These are phyloP conservation scores for Spatulosminthurus flaviceps DNA, from an alignment of 2,888 invertebrate genomes.

Conservation along the genomic window DNA sequence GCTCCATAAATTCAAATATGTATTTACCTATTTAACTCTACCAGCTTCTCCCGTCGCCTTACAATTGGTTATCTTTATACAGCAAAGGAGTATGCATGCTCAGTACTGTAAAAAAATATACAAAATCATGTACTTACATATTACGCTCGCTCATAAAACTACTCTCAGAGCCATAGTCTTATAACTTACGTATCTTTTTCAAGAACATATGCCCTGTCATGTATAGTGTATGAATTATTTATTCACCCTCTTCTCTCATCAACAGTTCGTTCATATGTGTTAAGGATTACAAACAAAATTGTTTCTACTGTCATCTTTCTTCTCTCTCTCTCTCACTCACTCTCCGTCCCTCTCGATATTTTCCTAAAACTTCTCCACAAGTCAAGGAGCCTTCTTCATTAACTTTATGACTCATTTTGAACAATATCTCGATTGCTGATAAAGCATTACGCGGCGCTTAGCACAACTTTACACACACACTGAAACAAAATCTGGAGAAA, in stretches of 20 bases:
- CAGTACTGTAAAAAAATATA: too few species aligned
- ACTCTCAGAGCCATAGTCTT: background rate
- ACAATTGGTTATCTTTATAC: background rate
- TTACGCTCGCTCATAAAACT: background rate
- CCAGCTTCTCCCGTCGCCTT: background rate
- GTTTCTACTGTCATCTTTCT: background rate
- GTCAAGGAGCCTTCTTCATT: conserved; percentile 26
- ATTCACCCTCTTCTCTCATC: conserved; percentile 26
- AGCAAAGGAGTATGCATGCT: too few species aligned
- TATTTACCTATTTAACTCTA: background rate
- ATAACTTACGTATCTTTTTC: background rate
- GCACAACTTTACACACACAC: background rate
- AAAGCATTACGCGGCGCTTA: conserved; percentile 20
- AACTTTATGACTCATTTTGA: conserved; percentile 23
- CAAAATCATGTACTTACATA: too few species aligned
- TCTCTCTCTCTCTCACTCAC: background rate
- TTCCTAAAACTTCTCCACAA: background rate
- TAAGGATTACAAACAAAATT: conserved; percentile 12
- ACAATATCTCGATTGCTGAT: conserved; percentile 31
- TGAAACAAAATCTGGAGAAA: background rate
- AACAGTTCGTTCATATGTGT: conserved; percentile 2
- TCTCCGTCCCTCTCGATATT: background rate
- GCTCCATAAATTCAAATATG: conserved; percentile 28
- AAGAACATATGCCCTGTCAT: conserved; percentile 1
- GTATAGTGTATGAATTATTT: conserved; percentile 4